A percentile compares a stretch with the other conserved stretches of the same genome.
phyloP scores from a whole-genome alignment of 2,888 invertebrate species.

The Heliconius erato region DNA sequence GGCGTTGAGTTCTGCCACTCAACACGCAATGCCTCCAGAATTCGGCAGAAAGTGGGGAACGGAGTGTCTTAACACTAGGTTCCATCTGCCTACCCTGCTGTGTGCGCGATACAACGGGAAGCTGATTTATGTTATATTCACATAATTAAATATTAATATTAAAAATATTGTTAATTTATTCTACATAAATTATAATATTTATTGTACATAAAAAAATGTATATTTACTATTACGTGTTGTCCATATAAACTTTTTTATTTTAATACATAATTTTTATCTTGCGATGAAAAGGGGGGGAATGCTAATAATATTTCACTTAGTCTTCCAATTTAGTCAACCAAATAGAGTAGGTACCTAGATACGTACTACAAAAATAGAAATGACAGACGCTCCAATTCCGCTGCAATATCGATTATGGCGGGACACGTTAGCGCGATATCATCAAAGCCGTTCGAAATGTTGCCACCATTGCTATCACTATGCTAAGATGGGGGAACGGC shows the following conservation, averaged over 20 bases:
- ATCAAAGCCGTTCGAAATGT: slow-evolving; percentile 70
- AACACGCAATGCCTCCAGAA: too few species aligned
- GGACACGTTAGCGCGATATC: slow-evolving; percentile 75
- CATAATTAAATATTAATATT: neutral
- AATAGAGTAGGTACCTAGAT: neutral
- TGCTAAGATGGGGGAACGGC: slow-evolving; percentile 40
- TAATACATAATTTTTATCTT: neutral
- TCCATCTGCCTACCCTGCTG: too few species aligned
- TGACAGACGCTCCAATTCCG: slow-evolving; percentile 31
- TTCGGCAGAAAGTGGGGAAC: too few species aligned
- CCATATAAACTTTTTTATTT: neutral
- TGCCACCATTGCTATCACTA: slow-evolving; percentile 43
- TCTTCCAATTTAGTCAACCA: neutral
- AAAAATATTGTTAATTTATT: neutral
- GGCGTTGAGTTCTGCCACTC: too few species aligned
- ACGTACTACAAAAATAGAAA: slow-evolving; percentile 7
- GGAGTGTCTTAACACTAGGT: too few species aligned
- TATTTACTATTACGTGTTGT: neutral
- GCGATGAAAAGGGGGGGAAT: neutral
- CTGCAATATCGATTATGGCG: slow-evolving; percentile 68
- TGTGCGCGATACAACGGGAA: too few species aligned
- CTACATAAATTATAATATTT: too few species aligned
- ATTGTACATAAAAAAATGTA: neutral
- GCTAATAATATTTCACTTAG: neutral
- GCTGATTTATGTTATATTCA: too few species aligned